A percentile compares a stretch with the other conserved stretches of the same genome.
These are phyloP conservation scores for Megalops atlanticus DNA, from an alignment of 2,113 vertebrate species.

Conservation along the genomic window DNA sequence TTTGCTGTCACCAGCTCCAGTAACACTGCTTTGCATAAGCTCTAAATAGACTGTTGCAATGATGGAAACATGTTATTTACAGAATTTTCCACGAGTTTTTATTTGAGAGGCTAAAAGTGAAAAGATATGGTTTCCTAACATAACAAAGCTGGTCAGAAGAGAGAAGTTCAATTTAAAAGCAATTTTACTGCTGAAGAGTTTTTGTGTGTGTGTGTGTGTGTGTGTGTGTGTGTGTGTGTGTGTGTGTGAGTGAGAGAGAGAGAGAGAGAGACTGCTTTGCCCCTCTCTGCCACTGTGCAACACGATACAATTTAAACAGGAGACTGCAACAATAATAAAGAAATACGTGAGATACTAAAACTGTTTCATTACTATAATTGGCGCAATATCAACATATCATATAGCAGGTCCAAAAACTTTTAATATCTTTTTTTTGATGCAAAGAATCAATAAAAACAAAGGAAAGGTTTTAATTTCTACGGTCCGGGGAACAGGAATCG, in stretches of 20 bases:
- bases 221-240: conserved; percentile 19
- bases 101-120: too few species aligned
- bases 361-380: not conserved
- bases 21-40: too few species aligned
- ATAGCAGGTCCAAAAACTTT: not conserved
- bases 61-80: too few species aligned
- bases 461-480: not conserved
- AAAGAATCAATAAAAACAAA: conserved; percentile 5
- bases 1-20: too few species aligned
- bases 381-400: not conserved
- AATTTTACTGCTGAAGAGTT: too few species aligned
- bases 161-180: too few species aligned
- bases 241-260: not conserved
- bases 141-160: too few species aligned
- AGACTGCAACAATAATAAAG: not conserved
- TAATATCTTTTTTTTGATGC: not conserved
- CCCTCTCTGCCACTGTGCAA: not conserved
- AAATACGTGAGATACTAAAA: not conserved
- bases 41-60: too few species aligned
- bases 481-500: not conserved
- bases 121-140: too few species aligned
- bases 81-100: too few species aligned
- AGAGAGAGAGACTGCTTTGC: not conserved
- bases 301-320: not conserved
- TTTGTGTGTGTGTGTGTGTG: conserved; percentile 26